phyloP scores from a whole-genome alignment of 1,140 invertebrate genomes.

The Mylabris phalerata region DNA sequence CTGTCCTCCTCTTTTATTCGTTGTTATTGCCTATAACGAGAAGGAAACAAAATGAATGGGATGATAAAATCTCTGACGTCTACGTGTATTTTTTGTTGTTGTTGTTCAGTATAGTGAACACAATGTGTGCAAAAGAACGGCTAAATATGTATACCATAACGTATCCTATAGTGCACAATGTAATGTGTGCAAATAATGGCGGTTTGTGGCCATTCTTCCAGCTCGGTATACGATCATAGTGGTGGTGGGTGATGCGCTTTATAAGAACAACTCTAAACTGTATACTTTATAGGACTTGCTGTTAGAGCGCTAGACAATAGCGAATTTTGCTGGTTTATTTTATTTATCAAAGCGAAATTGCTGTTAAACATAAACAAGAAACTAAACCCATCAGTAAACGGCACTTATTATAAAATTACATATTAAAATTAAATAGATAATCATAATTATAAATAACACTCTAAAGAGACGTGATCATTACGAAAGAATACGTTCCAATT shows the following conservation, averaged over 20 bases:
- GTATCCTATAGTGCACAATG: constrained; percentile 12
- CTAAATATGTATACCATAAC: constrained; percentile 15
- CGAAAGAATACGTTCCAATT: too few relatives aligned
- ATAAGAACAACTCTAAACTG: constrained; percentile 35
- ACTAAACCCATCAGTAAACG: too few relatives aligned
- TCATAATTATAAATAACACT: too few relatives aligned
- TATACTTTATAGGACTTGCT: constrained; percentile 36
- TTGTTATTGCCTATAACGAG: constrained; percentile 24
- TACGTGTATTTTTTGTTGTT: constrained; percentile 8
- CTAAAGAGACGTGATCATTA: too few relatives aligned
- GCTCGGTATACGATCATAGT: background rate
- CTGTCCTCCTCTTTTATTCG: constrained; percentile 23
- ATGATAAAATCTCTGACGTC: constrained; percentile 33
- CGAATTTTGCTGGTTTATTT: constrained; percentile 14
- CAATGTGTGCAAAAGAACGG: too few relatives aligned
- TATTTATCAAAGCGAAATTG: background rate
- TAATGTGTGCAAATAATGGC: constrained; percentile 41
- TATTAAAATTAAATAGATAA: too few relatives aligned
- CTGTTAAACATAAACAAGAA: too few relatives aligned
- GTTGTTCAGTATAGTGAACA: background rate
- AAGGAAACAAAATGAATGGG: constrained; percentile 26
- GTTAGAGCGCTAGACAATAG: constrained; percentile 22
- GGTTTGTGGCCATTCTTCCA: constrained; percentile 26
- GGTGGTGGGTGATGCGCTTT: constrained; percentile 1
- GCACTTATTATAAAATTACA: too few relatives aligned